A percentile compares a stretch with the other conserved stretches of the same genome.
phyloP scores from a whole-genome alignment of 2,113 vertebrate species.

The Xenus cinereus region DNA sequence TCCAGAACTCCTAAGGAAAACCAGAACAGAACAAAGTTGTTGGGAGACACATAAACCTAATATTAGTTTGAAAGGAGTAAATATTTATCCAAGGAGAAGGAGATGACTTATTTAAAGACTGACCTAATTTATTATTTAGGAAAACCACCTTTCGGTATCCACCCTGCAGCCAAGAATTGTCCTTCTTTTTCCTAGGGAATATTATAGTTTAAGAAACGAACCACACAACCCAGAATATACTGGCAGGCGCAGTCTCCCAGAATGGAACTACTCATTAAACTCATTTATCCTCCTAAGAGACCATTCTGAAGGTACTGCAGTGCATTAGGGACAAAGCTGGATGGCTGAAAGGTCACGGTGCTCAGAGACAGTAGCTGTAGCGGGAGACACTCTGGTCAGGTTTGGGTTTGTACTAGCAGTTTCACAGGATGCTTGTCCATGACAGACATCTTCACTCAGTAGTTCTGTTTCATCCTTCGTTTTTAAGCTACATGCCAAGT shows the following conservation, averaged over 20 bases:
- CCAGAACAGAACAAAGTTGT: slow-evolving; percentile 17
- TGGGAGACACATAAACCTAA: slow-evolving; percentile 15
- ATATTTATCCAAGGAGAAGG: slow-evolving; percentile 44
- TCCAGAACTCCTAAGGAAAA: slow-evolving; percentile 12
- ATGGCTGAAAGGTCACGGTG: neutral
- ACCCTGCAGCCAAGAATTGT: slow-evolving; percentile 36
- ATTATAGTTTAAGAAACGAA: slow-evolving; percentile 9
- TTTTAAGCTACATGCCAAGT: neutral
- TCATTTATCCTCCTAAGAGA: slow-evolving; percentile 23
- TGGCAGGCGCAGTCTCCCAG: neutral
- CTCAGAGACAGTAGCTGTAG: neutral
- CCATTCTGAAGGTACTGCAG: neutral
- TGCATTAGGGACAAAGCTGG: neutral
- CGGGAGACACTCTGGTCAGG: neutral
- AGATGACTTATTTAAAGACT: slow-evolving; percentile 50
- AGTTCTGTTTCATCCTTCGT: neutral
- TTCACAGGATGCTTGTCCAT: neutral
- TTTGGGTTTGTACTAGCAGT: neutral
- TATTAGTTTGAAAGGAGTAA: slow-evolving; percentile 41
- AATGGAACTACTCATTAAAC: slow-evolving; percentile 60
- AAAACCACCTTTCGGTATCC: slow-evolving; percentile 39
- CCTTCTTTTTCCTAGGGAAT: neutral
- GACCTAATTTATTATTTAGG: slow-evolving; percentile 54
- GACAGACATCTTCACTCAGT: neutral
- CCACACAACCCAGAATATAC: slow-evolving; percentile 31